Evolutionary conservation across 2,113 vertebrate species (phyloP).

Genomic region (Cebidichthys violaceus): DNA sequence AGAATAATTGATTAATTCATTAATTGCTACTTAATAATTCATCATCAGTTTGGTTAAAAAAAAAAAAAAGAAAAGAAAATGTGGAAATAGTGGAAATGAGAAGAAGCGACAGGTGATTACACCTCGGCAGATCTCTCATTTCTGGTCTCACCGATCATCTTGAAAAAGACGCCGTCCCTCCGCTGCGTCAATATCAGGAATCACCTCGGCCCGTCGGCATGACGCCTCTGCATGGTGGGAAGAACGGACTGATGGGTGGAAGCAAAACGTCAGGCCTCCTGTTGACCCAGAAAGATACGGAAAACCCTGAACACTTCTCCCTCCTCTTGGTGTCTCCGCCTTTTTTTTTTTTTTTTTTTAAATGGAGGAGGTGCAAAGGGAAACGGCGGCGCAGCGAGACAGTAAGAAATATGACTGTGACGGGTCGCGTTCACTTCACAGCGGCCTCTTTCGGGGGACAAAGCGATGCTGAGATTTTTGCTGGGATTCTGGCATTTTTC

Average conservation of each 20-base stretch:
- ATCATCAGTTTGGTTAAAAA: background rate
- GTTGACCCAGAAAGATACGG: constrained; percentile 10
- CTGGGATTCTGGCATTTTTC: constrained; percentile 75
- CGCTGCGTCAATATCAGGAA: constrained; percentile 20
- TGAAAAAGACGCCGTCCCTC: constrained; percentile 10
- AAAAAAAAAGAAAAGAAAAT: background rate
- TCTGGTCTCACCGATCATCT: constrained; percentile 24
- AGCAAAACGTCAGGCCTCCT: background rate
- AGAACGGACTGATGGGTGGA: background rate
- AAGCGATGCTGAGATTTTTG: constrained; percentile 75
- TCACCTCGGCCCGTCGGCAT: constrained; percentile 16
- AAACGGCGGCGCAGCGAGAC: constrained; percentile 40
- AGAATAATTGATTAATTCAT: background rate
- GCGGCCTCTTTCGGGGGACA: constrained; percentile 70
- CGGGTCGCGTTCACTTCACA: constrained; percentile 43
- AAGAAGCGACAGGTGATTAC: constrained; percentile 20
- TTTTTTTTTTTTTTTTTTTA: too few species aligned
- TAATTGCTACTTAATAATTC: background rate
- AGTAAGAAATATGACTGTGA: constrained; percentile 45
- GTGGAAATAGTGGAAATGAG: constrained; percentile 20
- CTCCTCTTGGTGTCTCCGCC: background rate
- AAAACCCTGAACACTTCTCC: background rate
- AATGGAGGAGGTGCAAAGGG: background rate
- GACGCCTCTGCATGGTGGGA: constrained; percentile 10
- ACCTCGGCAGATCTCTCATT: constrained; percentile 23